Base-by-base conservation (phyloP, 2,888 invertebrate genomes). In the Andrena minutula region DNA sequence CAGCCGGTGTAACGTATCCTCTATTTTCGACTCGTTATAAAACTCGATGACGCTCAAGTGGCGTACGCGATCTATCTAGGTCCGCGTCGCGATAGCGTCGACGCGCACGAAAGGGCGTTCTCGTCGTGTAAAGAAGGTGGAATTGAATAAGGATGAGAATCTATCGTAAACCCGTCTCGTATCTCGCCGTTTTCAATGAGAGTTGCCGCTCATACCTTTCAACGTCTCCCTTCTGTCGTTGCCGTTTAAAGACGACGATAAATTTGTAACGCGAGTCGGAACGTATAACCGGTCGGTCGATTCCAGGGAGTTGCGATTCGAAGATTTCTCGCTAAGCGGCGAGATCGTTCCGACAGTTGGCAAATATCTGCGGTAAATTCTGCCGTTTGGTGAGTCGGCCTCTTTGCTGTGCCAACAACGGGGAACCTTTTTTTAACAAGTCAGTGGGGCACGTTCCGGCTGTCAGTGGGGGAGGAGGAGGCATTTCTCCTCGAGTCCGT, bases 131-230 rank as follows among this genome's bases (percentile, higher is more conserved):
- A 75, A 72, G 71, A 78, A 60, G 53, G 26, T 23, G 68, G 23
- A 77, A 78, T 83, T 72, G 82, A 82, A 77, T 82, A 72, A 75
- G 75, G 83, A 83, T 82, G 83, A 69, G 69, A 72, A 83, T 83
- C 82, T 69, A 82, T 75, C 71, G 71, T 47, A 10, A 51, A n/a
- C 41, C 30, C 60, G 30, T 32, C 23, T 12, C 64, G 10, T 35
- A 49, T 60, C 49, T 35, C 58, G 8, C 3, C 75, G 28, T 49
- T 49, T 12, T 4, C 32, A 58, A 32, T 12, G 56, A 70, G 41
- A 20, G 30, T 23, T 1, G 12, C 16, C 0, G 12, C 41, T 47
- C 10, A 0, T 0, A n/a, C 26, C 23, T 49, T 60, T 30, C 32
- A 63, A 8, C 10, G 6, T 12, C 51, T 47, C 58, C 32, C 30